Base-by-base conservation (phyloP, 1,140 invertebrate genomes). In the Berghia stephanieae region DNA sequence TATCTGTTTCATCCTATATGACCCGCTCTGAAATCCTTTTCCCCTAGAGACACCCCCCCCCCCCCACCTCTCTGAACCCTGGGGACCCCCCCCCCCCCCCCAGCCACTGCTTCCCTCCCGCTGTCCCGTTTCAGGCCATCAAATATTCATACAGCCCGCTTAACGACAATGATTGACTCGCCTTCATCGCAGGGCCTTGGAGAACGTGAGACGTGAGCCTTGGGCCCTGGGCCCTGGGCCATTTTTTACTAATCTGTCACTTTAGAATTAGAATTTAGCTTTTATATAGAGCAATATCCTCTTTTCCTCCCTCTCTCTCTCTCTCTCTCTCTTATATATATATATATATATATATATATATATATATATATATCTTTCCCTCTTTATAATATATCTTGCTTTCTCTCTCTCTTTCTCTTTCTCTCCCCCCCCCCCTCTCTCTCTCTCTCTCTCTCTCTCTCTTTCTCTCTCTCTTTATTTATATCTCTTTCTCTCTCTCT, bases 171-270 rank as follows among this genome's bases (percentile, higher is more conserved):
- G 78, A 52, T 36, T 38, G 0, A 52, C 27, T n/a, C 3, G 81
- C 21, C 79, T 81, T 42, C 82, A 68, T 60, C 52, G 70, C 6
- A 81, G 82, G 82, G 75, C 55, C 16, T 60, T 75, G 24, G 43
- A 43, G 0, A 49, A 31, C 16, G 57, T 31, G 0, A 79, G 60
- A 71, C 36, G 69, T 40, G n/a, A 67, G n/a, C 31, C 68, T 13
- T 66, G 78, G 4, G 8, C 8, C 1, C 70, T 76, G 42, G 69
- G 63, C 0, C 52, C 42, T 2, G 80, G 68, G 40, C 75, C 79
- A 16, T 18, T 72, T 4, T 46, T 78, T 52, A 80, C 81, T 38
- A 82, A 80, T 27, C 43, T 79, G 2, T 57, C 21, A 27, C 55
- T 0, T 21, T 0, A 8, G 8, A 13, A 8, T 57, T n/a, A n/a